A percentile compares a stretch with the other conserved stretches of the same genome.
Evolutionary conservation across 1,140 invertebrate genomes (phyloP).

Genomic region (Elysia chlorotica): DNA sequence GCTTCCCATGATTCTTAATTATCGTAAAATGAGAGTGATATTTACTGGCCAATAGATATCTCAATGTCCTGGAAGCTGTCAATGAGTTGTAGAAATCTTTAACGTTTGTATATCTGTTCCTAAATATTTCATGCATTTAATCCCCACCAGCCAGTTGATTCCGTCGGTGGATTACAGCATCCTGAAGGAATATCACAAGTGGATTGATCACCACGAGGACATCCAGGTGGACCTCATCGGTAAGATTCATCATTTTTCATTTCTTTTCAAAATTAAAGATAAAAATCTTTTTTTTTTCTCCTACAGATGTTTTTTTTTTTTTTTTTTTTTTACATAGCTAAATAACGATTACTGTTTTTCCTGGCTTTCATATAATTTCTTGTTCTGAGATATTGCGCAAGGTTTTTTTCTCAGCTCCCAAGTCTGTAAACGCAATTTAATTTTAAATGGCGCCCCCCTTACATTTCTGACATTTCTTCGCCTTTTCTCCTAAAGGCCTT

Average conservation of each 20-base stretch:
- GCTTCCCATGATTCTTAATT: not conserved
- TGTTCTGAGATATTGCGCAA: too few relatives aligned
- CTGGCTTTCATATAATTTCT: too few relatives aligned
- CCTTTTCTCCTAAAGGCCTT: too few relatives aligned
- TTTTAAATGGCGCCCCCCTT: too few relatives aligned
- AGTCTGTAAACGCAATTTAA: too few relatives aligned
- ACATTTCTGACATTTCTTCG: too few relatives aligned
- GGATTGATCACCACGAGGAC: not conserved
- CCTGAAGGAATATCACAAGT: not conserved
- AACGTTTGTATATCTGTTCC: not conserved
- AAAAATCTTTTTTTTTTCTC: not conserved
- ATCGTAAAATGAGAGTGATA: too few relatives aligned
- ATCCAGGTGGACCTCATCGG: constrained; percentile 9
- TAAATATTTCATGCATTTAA: not conserved
- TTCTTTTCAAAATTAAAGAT: not conserved
- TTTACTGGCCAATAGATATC: not conserved
- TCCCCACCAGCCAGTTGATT: not conserved
- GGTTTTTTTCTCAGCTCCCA: too few relatives aligned
- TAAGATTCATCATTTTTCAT: too few relatives aligned
- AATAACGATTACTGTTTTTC: too few relatives aligned
- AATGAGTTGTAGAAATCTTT: not conserved
- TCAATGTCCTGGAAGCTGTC: not conserved
- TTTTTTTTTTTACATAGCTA: not conserved
- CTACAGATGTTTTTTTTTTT: not conserved
- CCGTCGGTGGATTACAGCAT: not conserved